phyloP scores from a whole-genome alignment of 2,797 vertebrate genomes.

The Anableps anableps region DNA sequence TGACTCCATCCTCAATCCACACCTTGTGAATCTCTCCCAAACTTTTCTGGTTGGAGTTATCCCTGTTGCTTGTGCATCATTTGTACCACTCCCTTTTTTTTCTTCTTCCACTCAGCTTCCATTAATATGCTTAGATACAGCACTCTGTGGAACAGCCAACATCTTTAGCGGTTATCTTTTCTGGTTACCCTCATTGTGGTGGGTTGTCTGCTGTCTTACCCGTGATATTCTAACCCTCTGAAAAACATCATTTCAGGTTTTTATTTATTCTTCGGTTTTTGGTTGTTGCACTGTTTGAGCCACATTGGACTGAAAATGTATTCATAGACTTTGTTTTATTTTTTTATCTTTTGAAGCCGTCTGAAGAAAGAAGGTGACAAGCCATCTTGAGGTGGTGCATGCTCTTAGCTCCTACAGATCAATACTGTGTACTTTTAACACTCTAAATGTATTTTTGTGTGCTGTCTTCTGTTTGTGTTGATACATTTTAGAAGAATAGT shows the following conservation, averaged over 20 bases:
- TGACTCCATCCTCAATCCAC: too few species aligned
- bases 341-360: constrained; percentile 84
- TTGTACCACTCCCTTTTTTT: too few species aligned
- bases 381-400: constrained; percentile 91
- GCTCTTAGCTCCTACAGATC: constrained; percentile 73
- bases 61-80: too few species aligned
- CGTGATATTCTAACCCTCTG: too few species aligned
- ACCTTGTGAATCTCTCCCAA: too few species aligned
- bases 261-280: neutral
- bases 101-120: too few species aligned
- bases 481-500: constrained; percentile 86
- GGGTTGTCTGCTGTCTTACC: too few species aligned
- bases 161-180: too few species aligned
- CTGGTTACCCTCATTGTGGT: too few species aligned
- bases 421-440: constrained; percentile 83
- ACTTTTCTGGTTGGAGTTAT: too few species aligned
- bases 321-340: constrained; percentile 2
- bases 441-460: constrained; percentile 69
- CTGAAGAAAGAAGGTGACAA: constrained; percentile 99
- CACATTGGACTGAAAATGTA: neutral
- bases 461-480: constrained; percentile 70
- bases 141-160: too few species aligned
- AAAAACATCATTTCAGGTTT: neutral
- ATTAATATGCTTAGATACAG: too few species aligned
- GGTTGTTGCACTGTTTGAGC: neutral